Conservation (phyloP, 92 coral and sea anemone species). For the Nematostella vectensis region DNA sequence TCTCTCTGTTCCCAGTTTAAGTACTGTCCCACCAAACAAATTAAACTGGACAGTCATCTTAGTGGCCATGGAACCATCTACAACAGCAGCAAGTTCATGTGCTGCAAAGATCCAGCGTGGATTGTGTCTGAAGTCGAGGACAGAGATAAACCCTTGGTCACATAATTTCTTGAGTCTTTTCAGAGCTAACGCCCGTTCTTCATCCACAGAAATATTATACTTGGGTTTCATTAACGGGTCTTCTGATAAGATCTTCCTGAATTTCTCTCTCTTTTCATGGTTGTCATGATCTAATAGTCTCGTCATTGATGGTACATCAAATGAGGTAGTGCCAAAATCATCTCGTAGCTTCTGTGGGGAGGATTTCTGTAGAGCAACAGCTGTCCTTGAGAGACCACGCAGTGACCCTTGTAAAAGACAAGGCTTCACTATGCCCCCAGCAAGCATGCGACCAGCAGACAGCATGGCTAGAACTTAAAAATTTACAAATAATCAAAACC, state of each 20-base stretch:
- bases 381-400: constrained; percentile 24
- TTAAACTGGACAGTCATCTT: constrained; percentile 93
- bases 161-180: constrained; percentile 66
- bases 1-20: constrained; percentile 61
- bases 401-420: constrained; percentile 10
- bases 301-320: constrained; percentile 67
- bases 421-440: not conserved
- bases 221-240: constrained; percentile 70
- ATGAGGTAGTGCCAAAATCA: constrained; percentile 57
- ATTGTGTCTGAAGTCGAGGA: constrained; percentile 63
- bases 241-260: constrained; percentile 58
- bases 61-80: constrained; percentile 85
- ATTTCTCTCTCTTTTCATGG: constrained; percentile 70
- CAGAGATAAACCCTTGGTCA: constrained; percentile 76
- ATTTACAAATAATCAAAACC: too few relatives aligned
- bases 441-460: constrained; percentile 3
- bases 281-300: constrained; percentile 71
- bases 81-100: constrained; percentile 70
- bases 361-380: constrained; percentile 16
- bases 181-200: constrained; percentile 72
- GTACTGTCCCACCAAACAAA: constrained; percentile 89
- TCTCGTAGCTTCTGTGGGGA: constrained; percentile 64
- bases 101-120: constrained; percentile 83
- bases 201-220: constrained; percentile 74
- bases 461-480: constrained; percentile 12